These are phyloP conservation scores for Cisticola juncidis DNA, from an alignment of 2,113 vertebrate genomes.

Conservation along the genomic window DNA sequence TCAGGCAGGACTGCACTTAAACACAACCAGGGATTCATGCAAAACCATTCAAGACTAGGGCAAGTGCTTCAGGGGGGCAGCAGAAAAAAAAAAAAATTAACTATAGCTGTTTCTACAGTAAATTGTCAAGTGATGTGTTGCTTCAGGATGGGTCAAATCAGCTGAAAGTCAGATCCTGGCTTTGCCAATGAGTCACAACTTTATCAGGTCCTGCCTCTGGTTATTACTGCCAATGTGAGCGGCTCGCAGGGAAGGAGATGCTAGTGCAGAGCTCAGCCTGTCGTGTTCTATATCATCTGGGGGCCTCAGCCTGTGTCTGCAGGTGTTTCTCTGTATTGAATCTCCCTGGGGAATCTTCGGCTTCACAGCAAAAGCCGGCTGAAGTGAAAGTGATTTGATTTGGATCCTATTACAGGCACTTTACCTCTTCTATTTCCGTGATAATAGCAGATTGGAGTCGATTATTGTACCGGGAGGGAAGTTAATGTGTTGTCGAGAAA, in stretches of 20 bases:
- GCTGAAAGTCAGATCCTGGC: constrained; percentile 48
- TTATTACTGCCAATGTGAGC: constrained; percentile 73
- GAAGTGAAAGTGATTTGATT: constrained; percentile 90
- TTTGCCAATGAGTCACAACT: constrained; percentile 69
- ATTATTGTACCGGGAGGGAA: constrained; percentile 85
- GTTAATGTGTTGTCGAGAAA: constrained; percentile 86
- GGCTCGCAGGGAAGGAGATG: constrained; percentile 71
- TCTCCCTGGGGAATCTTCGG: constrained; percentile 81
- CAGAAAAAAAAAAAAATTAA: not conserved
- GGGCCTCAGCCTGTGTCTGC: constrained; percentile 78
- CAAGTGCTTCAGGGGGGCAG: not conserved
- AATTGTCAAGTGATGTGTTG: constrained; percentile 27
- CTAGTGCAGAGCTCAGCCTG: constrained; percentile 71
- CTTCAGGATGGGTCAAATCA: constrained; percentile 58
- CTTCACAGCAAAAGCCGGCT: constrained; percentile 81
- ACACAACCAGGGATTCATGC: constrained; percentile 20
- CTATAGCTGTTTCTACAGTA: constrained; percentile 14
- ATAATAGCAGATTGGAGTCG: constrained; percentile 87
- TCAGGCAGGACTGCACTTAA: constrained; percentile 16
- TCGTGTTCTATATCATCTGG: constrained; percentile 79
- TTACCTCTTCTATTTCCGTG: constrained; percentile 87
- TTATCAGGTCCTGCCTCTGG: constrained; percentile 76
- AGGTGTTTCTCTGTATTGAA: constrained; percentile 85
- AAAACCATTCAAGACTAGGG: constrained; percentile 18
- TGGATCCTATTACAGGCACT: constrained; percentile 87